These are phyloP conservation scores for Corvus moneduloides DNA, from an alignment of 2,113 vertebrate genomes.

Conservation along the genomic window DNA sequence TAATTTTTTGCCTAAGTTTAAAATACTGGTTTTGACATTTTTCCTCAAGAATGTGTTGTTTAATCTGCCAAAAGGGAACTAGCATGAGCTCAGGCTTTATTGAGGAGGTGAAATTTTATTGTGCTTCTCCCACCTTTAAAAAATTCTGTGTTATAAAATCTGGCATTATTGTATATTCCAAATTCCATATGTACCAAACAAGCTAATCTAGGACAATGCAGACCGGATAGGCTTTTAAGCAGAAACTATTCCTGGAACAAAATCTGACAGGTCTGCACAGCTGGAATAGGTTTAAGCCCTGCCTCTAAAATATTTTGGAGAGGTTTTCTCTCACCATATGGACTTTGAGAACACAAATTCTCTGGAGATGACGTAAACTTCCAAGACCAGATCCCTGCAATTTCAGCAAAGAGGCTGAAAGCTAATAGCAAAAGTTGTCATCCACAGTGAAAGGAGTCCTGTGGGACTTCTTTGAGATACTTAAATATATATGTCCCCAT, in stretches of 20 bases:
- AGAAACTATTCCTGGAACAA: neutral
- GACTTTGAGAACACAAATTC: neutral
- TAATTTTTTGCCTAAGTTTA: constrained; percentile 2
- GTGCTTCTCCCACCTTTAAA: neutral
- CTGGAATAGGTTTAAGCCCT: neutral
- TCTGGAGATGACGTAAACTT: neutral
- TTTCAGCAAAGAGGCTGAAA: neutral
- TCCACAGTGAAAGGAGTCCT: neutral
- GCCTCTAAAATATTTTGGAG: neutral
- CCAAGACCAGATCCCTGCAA: neutral
- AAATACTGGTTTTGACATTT: constrained; percentile 6
- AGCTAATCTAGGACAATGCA: neutral
- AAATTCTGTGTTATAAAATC: neutral
- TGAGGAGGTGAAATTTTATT: neutral
- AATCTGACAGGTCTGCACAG: constrained; percentile 1
- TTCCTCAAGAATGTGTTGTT: neutral
- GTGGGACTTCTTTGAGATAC: neutral
- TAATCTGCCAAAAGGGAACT: neutral
- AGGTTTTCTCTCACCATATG: neutral
- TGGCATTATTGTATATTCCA: neutral
- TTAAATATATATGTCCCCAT: neutral
- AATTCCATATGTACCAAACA: neutral
- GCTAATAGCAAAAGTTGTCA: neutral
- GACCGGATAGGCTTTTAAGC: neutral
- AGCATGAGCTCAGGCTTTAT: neutral